Percentiles rank a stretch among this genome's conserved stretches.
These are phyloP conservation scores for Hipparchia semele DNA, from an alignment of 2,888 invertebrate species.

Conservation along the genomic window DNA sequence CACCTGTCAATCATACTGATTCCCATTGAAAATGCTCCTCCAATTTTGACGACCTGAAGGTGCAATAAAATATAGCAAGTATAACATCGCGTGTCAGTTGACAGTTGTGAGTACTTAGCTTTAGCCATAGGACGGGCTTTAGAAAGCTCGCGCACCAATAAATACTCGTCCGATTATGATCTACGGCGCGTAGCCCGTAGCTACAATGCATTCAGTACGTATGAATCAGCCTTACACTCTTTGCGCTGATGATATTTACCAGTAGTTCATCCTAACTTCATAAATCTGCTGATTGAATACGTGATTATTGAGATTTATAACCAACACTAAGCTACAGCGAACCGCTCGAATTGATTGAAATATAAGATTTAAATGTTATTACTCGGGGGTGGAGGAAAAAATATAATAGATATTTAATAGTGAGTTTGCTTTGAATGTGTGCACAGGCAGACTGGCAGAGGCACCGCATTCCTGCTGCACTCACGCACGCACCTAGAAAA, in stretches of 20 bases:
- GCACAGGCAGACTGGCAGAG: slow-evolving; percentile 25
- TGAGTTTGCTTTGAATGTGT: slow-evolving; percentile 23
- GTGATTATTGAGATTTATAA: slow-evolving; percentile 48
- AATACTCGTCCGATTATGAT: slow-evolving; percentile 81
- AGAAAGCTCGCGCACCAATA: slow-evolving; percentile 78
- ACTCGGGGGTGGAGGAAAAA: slow-evolving; percentile 14
- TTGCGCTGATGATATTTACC: slow-evolving; percentile 47
- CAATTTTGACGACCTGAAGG: slow-evolving; percentile 25
- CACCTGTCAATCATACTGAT: slow-evolving; percentile 26
- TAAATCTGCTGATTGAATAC: slow-evolving; percentile 48
- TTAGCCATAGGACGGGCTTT: slow-evolving; percentile 55
- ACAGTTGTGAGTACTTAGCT: slow-evolving; percentile 63
- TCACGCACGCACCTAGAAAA: slow-evolving; percentile 40
- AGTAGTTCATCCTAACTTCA: slow-evolving; percentile 50
- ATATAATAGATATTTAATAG: slow-evolving; percentile 19
- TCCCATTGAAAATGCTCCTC: slow-evolving; percentile 14
- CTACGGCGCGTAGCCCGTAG: slow-evolving; percentile 81
- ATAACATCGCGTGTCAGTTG: slow-evolving; percentile 65
- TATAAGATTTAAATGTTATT: slow-evolving; percentile 27
- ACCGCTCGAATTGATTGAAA: slow-evolving; percentile 24
- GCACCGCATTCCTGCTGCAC: slow-evolving; percentile 41
- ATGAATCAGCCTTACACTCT: slow-evolving; percentile 49
- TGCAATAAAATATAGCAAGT: slow-evolving; percentile 47
- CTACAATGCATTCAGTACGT: slow-evolving; percentile 56
- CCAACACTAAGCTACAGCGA: slow-evolving; percentile 19